phyloP scores from a whole-genome alignment of 2,797 vertebrate species.

The Gymnothorax reevesii region DNA sequence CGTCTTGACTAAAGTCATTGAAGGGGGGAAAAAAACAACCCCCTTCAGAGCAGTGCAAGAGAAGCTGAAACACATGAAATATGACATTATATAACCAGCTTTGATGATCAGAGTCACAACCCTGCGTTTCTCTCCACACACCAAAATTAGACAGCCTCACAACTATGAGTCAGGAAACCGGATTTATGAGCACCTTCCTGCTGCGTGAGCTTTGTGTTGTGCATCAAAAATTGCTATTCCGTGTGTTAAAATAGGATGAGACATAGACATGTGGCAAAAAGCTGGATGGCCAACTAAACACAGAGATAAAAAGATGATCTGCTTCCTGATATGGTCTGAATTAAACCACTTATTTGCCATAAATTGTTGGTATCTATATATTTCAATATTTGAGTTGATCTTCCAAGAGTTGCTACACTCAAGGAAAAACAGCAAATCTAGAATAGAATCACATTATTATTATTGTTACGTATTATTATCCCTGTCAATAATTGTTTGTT shows the following conservation, averaged over 20 bases:
- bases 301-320: background rate
- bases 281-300: background rate
- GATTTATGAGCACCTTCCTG: conserved; percentile 55
- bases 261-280: background rate
- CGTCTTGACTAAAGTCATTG: conserved; percentile 9
- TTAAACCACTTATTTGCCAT: background rate
- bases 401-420: background rate
- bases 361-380: background rate
- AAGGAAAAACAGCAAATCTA: background rate
- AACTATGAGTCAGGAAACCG: conserved; percentile 25
- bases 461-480: background rate
- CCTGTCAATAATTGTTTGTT: background rate
- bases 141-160: conserved; percentile 31
- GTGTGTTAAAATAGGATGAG: conserved; percentile 25
- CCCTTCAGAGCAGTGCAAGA: conserved; percentile 15
- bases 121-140: background rate
- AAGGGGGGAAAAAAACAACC: background rate
- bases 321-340: background rate
- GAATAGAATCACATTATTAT: background rate
- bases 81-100: conserved; percentile 41
- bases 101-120: conserved; percentile 41
- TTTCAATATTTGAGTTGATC: background rate
- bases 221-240: conserved; percentile 60
- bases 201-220: conserved; percentile 25
- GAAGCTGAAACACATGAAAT: conserved; percentile 19